A percentile compares a stretch with the other conserved stretches of the same genome.
Conservation (phyloP, 1,140 invertebrate species). For the Euwallacea fornicatus region DNA sequence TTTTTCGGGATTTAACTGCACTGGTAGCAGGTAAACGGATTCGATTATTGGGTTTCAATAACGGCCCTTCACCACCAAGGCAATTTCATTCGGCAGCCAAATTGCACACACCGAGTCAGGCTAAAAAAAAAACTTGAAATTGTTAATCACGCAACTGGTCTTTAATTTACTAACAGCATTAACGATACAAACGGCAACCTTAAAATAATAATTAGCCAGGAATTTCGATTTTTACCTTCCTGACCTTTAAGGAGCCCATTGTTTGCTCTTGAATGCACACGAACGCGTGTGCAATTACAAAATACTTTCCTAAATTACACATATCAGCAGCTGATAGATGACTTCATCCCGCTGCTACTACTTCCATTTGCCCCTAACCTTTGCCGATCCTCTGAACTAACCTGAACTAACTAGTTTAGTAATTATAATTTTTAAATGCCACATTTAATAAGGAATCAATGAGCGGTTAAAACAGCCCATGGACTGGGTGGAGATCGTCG, state of each 20-base stretch:
- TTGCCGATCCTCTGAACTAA: slow-evolving; percentile 13
- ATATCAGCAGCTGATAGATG: slow-evolving; percentile 14
- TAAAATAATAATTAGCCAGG: not conserved
- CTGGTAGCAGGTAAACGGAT: too few species aligned
- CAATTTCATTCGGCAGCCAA: too few species aligned
- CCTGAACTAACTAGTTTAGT: slow-evolving; percentile 5
- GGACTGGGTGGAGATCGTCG: slow-evolving; percentile 22
- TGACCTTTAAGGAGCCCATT: not conserved
- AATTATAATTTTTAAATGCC: slow-evolving; percentile 38
- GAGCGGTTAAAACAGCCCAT: slow-evolving; percentile 19
- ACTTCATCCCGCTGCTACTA: slow-evolving; percentile 27
- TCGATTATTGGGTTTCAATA: too few species aligned
- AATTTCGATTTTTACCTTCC: not conserved
- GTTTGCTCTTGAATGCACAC: not conserved
- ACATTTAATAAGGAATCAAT: slow-evolving; percentile 32
- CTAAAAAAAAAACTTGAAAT: too few species aligned
- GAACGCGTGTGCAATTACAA: slow-evolving; percentile 3
- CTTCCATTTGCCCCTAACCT: slow-evolving; percentile 27
- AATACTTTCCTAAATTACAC: slow-evolving; percentile 14
- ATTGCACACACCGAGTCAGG: too few species aligned
- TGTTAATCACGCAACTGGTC: too few species aligned
- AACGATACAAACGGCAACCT: too few species aligned
- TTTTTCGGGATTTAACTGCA: not conserved
- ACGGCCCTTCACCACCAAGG: too few species aligned
- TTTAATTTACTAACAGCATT: too few species aligned